A percentile compares a stretch with the other conserved stretches of the same genome.
phyloP scores from a whole-genome alignment of 23 tunicate genomes.

The Oikopleura dioica region DNA sequence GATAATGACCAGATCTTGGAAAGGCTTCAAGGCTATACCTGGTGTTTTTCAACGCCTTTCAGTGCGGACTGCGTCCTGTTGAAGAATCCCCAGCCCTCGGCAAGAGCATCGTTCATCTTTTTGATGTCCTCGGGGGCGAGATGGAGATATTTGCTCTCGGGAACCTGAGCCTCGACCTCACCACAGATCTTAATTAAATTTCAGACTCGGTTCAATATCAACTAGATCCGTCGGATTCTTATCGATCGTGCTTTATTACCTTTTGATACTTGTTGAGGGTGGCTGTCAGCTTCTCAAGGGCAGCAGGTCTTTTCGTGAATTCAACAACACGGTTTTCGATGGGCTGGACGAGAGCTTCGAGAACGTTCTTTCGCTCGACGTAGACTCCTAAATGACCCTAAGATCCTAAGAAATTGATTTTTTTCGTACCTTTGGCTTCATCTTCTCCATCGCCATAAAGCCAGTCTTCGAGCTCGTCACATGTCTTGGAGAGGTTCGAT shows the following conservation, averaged over 20 bases:
- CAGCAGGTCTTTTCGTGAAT: background rate
- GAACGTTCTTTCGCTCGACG: too few relatives aligned
- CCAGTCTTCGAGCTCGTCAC: background rate
- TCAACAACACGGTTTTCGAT: background rate
- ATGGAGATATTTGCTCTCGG: background rate
- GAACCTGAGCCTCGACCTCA: background rate
- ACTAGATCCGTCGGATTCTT: too few relatives aligned
- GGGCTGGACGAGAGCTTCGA: background rate
- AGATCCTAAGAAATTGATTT: background rate
- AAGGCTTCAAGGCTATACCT: too few relatives aligned
- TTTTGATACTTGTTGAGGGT: background rate
- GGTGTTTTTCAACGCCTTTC: background rate
- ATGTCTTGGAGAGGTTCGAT: background rate
- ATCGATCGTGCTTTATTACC: too few relatives aligned
- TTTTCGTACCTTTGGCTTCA: background rate
- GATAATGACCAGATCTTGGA: background rate
- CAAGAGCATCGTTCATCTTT: background rate
- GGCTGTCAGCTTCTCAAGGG: background rate
- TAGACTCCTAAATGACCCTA: too few relatives aligned
- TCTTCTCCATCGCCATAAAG: background rate
- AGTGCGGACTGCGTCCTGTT: background rate
- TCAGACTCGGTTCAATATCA: too few relatives aligned
- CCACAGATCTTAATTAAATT: background rate
- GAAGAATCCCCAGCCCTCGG: background rate
- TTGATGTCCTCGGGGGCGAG: background rate